A percentile compares a stretch with the other conserved stretches of the same genome.
These are phyloP conservation scores for Pemphigus obesinymphae DNA, from an alignment of 1,140 invertebrate genomes.

Conservation along the genomic window DNA sequence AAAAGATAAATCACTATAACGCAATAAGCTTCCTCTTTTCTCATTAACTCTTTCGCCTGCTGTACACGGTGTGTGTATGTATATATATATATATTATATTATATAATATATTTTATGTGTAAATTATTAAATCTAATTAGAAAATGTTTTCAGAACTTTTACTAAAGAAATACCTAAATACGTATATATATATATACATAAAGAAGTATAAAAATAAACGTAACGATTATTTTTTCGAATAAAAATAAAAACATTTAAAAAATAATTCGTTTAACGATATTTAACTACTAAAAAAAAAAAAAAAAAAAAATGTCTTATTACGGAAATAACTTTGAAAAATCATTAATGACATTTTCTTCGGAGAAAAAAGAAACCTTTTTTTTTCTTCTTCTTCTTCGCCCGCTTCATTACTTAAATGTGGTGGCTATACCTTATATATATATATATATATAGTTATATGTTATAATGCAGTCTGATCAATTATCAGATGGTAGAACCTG, in stretches of 20 bases:
- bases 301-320: slow-evolving; percentile 20
- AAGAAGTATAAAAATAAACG: not conserved
- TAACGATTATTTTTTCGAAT: not conserved
- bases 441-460: not conserved
- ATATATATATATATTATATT: no score
- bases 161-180: not conserved
- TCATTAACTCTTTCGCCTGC: not conserved
- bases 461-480: not conserved
- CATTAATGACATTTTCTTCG: not conserved
- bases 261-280: not conserved
- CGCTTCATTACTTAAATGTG: not conserved
- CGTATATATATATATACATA: no score
- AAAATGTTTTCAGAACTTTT: slow-evolving; percentile 1
- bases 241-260: not conserved
- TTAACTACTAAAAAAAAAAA: slow-evolving; percentile 16
- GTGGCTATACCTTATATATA: not conserved
- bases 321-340: slow-evolving; percentile 27
- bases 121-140: slow-evolving; percentile 26
- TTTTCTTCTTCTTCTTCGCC: not conserved
- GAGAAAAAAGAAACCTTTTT: not conserved
- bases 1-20: slow-evolving; percentile 10
- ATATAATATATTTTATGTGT: not conserved
- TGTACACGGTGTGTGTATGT: no score
- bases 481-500: slow-evolving; percentile 4
- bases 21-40: not conserved